phyloP scores from a whole-genome alignment of 1,140 invertebrate species.

The Drosophila nebulosa region DNA sequence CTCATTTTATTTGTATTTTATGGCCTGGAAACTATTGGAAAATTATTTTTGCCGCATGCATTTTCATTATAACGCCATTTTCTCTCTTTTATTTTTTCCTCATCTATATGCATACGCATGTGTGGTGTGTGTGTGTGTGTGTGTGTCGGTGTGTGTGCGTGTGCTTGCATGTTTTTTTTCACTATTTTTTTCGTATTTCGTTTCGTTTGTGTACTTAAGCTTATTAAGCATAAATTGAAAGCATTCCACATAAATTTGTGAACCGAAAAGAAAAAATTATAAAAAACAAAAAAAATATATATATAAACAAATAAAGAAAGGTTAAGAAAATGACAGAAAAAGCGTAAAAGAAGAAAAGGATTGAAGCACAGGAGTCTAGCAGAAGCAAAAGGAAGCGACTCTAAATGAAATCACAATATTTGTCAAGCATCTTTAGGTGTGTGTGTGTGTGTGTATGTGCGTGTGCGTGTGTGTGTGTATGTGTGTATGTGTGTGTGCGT shows the following conservation, averaged over 20 bases:
- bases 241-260: constrained; percentile 30
- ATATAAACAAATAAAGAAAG: not conserved
- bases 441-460: not conserved
- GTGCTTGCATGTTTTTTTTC: constrained; percentile 19
- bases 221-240: constrained; percentile 47
- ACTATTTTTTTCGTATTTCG: constrained; percentile 28
- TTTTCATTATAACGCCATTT: constrained; percentile 35
- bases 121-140: not conserved
- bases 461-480: not conserved
- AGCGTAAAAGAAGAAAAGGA: not conserved
- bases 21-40: constrained; percentile 66
- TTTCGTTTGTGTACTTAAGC: constrained; percentile 57
- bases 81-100: not conserved
- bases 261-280: no score
- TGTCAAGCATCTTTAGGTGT: constrained; percentile 35
- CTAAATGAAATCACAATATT: constrained; percentile 66
- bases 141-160: not conserved
- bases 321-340: not conserved
- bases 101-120: not conserved
- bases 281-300: constrained; percentile 29
- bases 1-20: constrained; percentile 73
- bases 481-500: not conserved
- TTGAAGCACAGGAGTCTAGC: not conserved
- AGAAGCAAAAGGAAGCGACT: not conserved
- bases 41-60: constrained; percentile 42